Conservation (phyloP, 2,113 vertebrate genomes). For the Odocoileus virginianus region DNA sequence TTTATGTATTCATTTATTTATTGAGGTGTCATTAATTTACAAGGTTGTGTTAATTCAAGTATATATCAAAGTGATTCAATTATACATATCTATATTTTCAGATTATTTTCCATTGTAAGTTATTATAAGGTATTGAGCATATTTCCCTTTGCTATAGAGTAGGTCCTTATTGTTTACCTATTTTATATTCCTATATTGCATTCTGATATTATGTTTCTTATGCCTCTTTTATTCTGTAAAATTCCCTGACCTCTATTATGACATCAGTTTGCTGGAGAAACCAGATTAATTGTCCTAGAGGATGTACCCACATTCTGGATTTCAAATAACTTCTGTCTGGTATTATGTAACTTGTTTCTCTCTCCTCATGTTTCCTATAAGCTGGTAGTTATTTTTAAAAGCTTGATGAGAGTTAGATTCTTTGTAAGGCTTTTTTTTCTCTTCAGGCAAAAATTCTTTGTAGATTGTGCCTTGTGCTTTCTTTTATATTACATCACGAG, state of each 20-base stretch:
- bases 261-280: neutral
- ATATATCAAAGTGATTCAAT: neutral
- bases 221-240: slow-evolving; percentile 3
- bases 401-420: neutral
- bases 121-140: neutral
- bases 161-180: neutral
- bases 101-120: neutral
- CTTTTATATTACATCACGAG: neutral
- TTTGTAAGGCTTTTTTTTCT: neutral
- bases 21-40: neutral
- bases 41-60: neutral
- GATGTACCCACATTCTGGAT: neutral
- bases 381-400: neutral
- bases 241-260: neutral
- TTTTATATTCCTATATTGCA: neutral
- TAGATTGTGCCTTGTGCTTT: neutral
- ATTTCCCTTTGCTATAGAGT: neutral
- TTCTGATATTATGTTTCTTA: slow-evolving; percentile 9
- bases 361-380: neutral
- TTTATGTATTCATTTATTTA: neutral
- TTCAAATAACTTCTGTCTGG: neutral
- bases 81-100: neutral
- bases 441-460: neutral
- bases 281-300: neutral
- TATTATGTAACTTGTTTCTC: slow-evolving; percentile 9